A percentile compares a stretch with the other conserved stretches of the same genome.
Conservation (phyloP, 2,797 vertebrate genomes). For the Chaetodon trifasciatus region DNA sequence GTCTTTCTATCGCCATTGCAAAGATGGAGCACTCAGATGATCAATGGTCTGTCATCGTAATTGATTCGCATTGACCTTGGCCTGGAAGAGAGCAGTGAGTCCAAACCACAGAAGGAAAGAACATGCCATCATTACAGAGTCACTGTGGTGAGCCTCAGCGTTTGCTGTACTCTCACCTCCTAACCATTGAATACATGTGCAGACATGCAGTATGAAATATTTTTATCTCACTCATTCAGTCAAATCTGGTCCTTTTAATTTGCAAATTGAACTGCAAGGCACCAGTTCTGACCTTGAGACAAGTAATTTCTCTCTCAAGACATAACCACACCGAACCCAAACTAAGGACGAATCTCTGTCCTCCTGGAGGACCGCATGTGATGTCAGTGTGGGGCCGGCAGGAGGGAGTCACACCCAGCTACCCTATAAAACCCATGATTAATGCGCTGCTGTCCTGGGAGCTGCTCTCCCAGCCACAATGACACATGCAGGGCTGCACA, state of each 20-base stretch:
- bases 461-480: slow-evolving; percentile 68
- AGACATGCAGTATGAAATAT: slow-evolving; percentile 41
- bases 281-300: slow-evolving; percentile 59
- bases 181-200: slow-evolving; percentile 30
- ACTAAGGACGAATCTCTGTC: slow-evolving; percentile 62
- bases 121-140: slow-evolving; percentile 23
- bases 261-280: slow-evolving; percentile 29
- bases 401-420: slow-evolving; percentile 73
- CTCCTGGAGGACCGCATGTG: slow-evolving; percentile 67
- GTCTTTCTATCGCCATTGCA: slow-evolving; percentile 64
- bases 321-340: slow-evolving; percentile 45
- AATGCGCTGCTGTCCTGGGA: slow-evolving; percentile 78
- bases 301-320: slow-evolving; percentile 53
- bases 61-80: slow-evolving; percentile 76
- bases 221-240: slow-evolving; percentile 27
- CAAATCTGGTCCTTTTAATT: slow-evolving; percentile 40
- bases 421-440: slow-evolving; percentile 82
- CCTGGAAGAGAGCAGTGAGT: slow-evolving; percentile 46
- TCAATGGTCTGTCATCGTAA: slow-evolving; percentile 72
- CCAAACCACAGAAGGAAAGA: slow-evolving; percentile 26
- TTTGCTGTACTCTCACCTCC: slow-evolving; percentile 19
- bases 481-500: slow-evolving; percentile 66
- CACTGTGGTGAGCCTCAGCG: background rate
- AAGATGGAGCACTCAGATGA: slow-evolving; percentile 68
- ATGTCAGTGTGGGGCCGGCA: slow-evolving; percentile 55